Conservation (phyloP, 2,113 vertebrate genomes). For the Herpetotheres cachinnans region DNA sequence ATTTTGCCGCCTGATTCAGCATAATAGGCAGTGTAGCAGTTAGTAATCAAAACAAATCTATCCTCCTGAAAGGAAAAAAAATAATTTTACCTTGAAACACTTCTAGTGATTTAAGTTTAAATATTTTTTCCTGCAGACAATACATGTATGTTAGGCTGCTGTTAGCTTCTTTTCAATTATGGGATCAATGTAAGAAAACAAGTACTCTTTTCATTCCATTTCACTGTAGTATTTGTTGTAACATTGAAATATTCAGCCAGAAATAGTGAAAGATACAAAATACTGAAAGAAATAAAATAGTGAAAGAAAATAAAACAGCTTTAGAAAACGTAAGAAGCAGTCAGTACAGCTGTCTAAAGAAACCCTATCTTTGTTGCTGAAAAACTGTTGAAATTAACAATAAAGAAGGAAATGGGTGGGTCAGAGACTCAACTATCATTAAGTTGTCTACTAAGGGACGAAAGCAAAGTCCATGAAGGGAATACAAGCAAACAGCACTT, state of each 20-base stretch:
- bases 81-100: background rate
- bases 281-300: no score
- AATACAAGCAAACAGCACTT: background rate
- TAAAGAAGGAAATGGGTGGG: slow-evolving; percentile 39
- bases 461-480: background rate
- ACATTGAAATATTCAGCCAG: background rate
- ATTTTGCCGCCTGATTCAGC: background rate
- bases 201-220: background rate
- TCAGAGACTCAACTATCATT: slow-evolving; percentile 29
- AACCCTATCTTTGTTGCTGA: slow-evolving; percentile 4
- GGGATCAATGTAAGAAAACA: background rate
- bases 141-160: background rate
- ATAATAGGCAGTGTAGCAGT: background rate
- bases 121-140: background rate
- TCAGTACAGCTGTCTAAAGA: slow-evolving; percentile 55
- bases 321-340: background rate
- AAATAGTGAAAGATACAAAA: background rate
- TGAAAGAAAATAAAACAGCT: no score
- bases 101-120: background rate
- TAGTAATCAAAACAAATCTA: background rate
- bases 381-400: slow-evolving; percentile 38
- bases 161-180: background rate
- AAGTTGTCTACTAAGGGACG: slow-evolving; percentile 10
- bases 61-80: background rate
- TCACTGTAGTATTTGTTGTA: background rate